Evolutionary conservation across 2,888 invertebrate genomes (phyloP), one percentile per base, ranked within the genome.

Genomic region (Agonum fuliginosum): DNA sequence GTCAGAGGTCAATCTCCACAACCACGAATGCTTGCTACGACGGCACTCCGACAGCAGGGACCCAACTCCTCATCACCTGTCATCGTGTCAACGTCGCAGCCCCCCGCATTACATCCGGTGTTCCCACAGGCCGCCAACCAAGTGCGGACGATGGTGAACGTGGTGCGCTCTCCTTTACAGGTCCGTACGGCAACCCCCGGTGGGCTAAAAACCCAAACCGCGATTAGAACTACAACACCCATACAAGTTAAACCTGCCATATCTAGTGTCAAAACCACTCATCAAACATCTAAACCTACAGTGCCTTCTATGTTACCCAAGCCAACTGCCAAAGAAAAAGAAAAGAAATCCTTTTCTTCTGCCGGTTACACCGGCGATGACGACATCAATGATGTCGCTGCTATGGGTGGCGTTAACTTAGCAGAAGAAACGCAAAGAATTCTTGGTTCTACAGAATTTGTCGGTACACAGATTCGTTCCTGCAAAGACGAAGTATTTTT

Each of bases 371-470:
- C 80, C 79, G 96, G 95, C 48, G 97, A 97, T 84, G 98, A 98
- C 85, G 98, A 99, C 86, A 97, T 98, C 83, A 99, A 98, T 85
- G 98, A 99, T 88, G 98, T 99, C 10, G 98, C 98, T 27, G 97
- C 98, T 6, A 98, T 99, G 98, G 98, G 98, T 80, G 98, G 98
- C 69, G 98, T 99, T 74, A 99, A 99, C 88, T 90, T 99, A 83
- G 95, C 95, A 0, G 98, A 99, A 87, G 98, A 99, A 87, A 94
- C 95, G 37, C 97, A 97, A 86, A 93, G 96, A 86, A 98, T 98
- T 84, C 90, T 98, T 79, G 94, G 94, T n/a, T 91, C 93, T 4
- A 93, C 93, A 17, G 93, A 94, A 83, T 91, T 93, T 84, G 92
- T 94, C 62, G 93, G 93, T 14, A 92, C 92, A n/a, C 93, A 93